Conservation (phyloP, 2,888 invertebrate species). For the Melipona bicolor region DNA sequence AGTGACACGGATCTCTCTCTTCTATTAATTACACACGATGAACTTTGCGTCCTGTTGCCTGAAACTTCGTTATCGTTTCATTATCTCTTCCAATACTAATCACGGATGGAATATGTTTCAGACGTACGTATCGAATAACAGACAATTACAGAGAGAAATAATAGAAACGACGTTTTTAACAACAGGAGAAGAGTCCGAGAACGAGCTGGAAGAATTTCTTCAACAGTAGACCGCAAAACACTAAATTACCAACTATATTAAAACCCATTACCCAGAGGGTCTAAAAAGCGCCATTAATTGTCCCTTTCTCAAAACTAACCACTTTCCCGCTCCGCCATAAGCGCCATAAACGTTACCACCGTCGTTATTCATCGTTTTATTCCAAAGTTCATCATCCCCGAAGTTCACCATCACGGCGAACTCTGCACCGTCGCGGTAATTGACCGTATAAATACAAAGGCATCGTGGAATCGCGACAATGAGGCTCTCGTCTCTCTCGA, state of each 20-base stretch:
- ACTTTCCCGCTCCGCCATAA: not conserved
- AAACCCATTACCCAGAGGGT: not conserved
- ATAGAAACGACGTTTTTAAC: not conserved
- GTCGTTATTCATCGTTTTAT: conserved; percentile 4
- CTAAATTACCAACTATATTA: not conserved
- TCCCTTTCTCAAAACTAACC: conserved; percentile 3
- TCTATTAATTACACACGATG: not conserved
- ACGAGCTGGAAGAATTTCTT: not conserved
- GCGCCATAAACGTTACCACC: not conserved
- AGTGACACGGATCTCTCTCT: not conserved
- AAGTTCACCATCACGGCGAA: not conserved
- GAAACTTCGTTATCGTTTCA: not conserved
- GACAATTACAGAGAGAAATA: not conserved
- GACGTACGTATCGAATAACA: not conserved
- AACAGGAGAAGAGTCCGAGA: not conserved
- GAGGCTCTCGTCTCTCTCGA: not conserved
- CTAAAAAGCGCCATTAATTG: not conserved
- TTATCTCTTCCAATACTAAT: not conserved
- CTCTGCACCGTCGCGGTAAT: not conserved
- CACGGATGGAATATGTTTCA: not conserved
- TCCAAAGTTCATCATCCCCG: not conserved
- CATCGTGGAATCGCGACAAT: too few relatives aligned
- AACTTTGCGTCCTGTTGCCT: not conserved
- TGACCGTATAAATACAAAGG: not conserved
- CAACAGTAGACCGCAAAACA: not conserved